These are phyloP conservation scores for Druceiella hillmani DNA, from an alignment of 2,888 invertebrate genomes.

Conservation along the genomic window DNA sequence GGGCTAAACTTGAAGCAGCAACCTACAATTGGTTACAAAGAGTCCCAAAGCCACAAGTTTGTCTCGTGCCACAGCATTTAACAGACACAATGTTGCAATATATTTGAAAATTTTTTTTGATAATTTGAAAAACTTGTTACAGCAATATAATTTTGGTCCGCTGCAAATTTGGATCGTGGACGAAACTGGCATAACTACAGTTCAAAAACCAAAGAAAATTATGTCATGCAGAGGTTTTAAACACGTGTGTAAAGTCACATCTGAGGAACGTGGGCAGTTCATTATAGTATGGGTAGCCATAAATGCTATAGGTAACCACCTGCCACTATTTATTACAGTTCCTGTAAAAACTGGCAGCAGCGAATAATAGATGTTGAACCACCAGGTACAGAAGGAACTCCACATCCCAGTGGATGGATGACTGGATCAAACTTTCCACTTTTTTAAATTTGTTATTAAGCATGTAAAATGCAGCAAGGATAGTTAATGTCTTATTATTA, in stretches of 20 bases:
- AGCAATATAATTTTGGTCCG: conserved; percentile 22
- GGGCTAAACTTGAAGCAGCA: too few species aligned
- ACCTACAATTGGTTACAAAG: conserved; percentile 18
- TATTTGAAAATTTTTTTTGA: too few species aligned
- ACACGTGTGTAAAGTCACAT: conserved; percentile 31
- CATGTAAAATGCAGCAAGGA: conserved; percentile 25
- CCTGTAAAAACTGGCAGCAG: conserved; percentile 29
- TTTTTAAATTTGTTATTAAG: conserved; percentile 28
- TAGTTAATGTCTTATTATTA: conserved; percentile 25
- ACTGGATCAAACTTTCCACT: conserved; percentile 25
- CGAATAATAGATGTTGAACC: conserved; percentile 31
- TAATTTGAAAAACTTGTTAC: too few species aligned
- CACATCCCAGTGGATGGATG: conserved; percentile 30
- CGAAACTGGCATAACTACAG: conserved; percentile 30
- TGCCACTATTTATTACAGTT: conserved; percentile 33
- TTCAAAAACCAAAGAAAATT: too few species aligned
- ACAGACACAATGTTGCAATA: too few species aligned
- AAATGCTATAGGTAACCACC: conserved; percentile 29
- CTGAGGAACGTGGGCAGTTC: conserved; percentile 31
- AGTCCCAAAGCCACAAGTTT: conserved; percentile 14
- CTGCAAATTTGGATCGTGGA: conserved; percentile 30
- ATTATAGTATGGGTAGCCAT: conserved; percentile 21
- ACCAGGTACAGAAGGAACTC: conserved; percentile 28
- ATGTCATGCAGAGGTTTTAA: too few species aligned
- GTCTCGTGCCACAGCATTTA: too few species aligned